Evolutionary conservation across 1,140 invertebrate genomes (phyloP).

Genomic region (Drosophila equinoxialis): DNA sequence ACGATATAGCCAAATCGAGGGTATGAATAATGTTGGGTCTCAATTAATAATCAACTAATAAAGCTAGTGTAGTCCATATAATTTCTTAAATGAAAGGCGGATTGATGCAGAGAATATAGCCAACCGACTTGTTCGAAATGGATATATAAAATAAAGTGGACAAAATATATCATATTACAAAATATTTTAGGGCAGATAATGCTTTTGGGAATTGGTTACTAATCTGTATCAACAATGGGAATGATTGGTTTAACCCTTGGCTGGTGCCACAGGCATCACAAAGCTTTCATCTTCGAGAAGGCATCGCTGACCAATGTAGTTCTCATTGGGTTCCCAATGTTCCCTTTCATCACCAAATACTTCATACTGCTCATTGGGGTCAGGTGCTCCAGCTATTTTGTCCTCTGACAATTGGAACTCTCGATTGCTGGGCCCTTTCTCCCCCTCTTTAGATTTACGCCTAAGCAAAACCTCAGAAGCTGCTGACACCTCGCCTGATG

Average conservation of each 20-base stretch:
- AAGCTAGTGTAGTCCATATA: not conserved
- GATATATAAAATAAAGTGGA: conserved; percentile 2
- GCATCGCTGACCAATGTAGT: conserved; percentile 71
- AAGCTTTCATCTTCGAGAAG: conserved; percentile 76
- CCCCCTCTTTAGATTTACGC: conserved; percentile 29
- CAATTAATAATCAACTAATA: conserved; percentile 4
- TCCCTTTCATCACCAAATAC: conserved; percentile 63
- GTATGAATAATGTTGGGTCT: not conserved
- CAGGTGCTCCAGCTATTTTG: conserved; percentile 23
- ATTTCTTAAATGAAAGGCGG: not conserved
- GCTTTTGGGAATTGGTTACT: not conserved
- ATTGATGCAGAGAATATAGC: not conserved
- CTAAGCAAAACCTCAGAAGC: conserved; percentile 33
- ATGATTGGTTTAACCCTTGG: conserved; percentile 55
- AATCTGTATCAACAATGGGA: conserved; percentile 1
- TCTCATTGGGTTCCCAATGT: conserved; percentile 78
- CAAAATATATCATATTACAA: not conserved
- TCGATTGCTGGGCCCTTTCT: conserved; percentile 25
- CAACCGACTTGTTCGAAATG: not conserved
- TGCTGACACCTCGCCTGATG: conserved; percentile 22
- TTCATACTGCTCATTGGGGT: conserved; percentile 44
- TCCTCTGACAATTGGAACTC: conserved; percentile 59
- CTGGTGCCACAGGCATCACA: conserved; percentile 59
- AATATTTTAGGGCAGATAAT: not conserved
- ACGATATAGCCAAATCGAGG: not conserved